A percentile compares a stretch with the other conserved stretches of the same genome.
Evolutionary conservation across 2,888 invertebrate species (phyloP).

Genomic region (Copidosoma aretas): DNA sequence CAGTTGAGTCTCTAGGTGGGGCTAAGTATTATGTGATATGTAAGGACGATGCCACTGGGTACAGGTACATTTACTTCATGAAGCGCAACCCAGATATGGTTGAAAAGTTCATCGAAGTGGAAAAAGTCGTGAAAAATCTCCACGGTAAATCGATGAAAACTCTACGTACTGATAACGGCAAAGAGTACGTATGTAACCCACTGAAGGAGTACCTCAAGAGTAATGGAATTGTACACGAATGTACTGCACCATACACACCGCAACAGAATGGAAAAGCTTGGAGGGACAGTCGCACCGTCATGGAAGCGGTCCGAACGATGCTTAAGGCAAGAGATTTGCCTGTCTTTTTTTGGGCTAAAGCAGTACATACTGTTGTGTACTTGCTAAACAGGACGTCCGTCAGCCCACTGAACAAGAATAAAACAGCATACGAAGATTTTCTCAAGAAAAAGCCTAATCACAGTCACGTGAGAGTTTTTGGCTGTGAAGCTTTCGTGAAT

Average conservation of each 20-base stretch:
- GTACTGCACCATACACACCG: conserved; percentile 34
- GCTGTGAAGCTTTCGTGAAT: conserved; percentile 15
- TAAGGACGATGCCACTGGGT: conserved; percentile 34
- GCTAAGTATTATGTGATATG: conserved; percentile 18
- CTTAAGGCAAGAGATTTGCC: conserved; percentile 32
- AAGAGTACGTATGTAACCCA: conserved; percentile 25
- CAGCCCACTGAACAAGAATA: background rate
- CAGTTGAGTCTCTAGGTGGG: background rate
- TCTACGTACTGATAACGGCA: conserved; percentile 37
- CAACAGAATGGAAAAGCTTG: conserved; percentile 40
- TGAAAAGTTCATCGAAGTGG: conserved; percentile 27
- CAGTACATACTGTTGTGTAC: conserved; percentile 34
- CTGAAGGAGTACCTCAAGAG: conserved; percentile 25
- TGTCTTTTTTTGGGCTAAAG: conserved; percentile 45
- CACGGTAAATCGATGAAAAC: conserved; percentile 17
- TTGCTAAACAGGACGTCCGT: conserved; percentile 23
- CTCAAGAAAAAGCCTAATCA: conserved; percentile 22
- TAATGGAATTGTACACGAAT: conserved; percentile 33
- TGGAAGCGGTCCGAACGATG: conserved; percentile 40
- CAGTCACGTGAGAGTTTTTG: conserved; percentile 25
- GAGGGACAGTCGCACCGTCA: conserved; percentile 38
- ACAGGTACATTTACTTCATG: conserved; percentile 30
- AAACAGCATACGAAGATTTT: conserved; percentile 31
- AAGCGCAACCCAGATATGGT: conserved; percentile 37
- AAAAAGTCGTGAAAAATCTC: conserved; percentile 21